phyloP scores from a whole-genome alignment of 2,888 invertebrate species.

The Argyresthia albistria region DNA sequence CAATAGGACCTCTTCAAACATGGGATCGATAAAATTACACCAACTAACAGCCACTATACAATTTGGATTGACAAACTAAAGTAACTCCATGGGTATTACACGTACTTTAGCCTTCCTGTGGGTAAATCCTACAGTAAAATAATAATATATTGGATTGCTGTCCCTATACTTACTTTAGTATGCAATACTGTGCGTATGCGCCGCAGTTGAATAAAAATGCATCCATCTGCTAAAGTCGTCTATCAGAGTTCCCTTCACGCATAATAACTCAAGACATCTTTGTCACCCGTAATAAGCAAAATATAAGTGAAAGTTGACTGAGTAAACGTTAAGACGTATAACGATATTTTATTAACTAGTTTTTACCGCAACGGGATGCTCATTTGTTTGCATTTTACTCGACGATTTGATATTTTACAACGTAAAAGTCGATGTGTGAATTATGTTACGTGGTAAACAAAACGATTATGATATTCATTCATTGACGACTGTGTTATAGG shows the following conservation, averaged over 20 bases:
- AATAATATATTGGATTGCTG: too few species aligned
- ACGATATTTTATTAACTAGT: background rate
- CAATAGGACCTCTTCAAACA: too few species aligned
- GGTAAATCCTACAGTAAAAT: too few species aligned
- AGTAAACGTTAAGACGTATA: too few species aligned
- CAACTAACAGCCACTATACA: too few species aligned
- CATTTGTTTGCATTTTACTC: background rate
- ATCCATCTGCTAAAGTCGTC: background rate
- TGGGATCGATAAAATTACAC: too few species aligned
- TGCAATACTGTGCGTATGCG: background rate
- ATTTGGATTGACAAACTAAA: too few species aligned
- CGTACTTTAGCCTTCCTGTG: too few species aligned
- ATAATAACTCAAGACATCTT: too few species aligned
- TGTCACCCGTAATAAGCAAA: background rate
- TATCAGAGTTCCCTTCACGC: too few species aligned
- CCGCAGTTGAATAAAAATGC: background rate
- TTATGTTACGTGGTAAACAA: background rate
- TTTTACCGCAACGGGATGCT: background rate
- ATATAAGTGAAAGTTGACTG: slow-evolving; percentile 2
- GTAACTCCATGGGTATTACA: too few species aligned
- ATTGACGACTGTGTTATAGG: background rate
- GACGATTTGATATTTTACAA: background rate
- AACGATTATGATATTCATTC: background rate
- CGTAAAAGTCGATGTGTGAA: background rate
- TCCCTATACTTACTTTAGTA: too few species aligned